These are phyloP conservation scores for Clarias pachynema DNA, from an alignment of 2,797 vertebrate species.

Conservation along the genomic window DNA sequence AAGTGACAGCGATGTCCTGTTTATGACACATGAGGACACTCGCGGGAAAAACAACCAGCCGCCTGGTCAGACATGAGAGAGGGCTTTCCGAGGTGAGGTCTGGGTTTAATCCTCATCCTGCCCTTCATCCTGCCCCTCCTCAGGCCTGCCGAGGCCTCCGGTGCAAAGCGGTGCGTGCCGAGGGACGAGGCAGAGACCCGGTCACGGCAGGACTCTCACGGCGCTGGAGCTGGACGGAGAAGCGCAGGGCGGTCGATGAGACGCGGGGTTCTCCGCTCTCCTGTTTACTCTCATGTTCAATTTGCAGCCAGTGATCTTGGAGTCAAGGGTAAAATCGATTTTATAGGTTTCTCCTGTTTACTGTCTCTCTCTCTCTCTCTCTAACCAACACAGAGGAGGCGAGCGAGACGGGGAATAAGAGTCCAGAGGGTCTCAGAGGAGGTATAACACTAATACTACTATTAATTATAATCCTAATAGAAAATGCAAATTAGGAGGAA, in stretches of 20 bases:
- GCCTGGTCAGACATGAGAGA: conserved; percentile 53
- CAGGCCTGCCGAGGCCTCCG: conserved; percentile 2
- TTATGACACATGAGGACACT: conserved; percentile 72
- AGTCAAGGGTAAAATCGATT: conserved; percentile 17
- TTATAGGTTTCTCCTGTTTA: conserved; percentile 11
- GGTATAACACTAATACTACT: neutral
- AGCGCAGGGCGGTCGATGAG: conserved; percentile 16
- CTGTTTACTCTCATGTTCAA: conserved; percentile 22
- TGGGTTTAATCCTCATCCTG: conserved; percentile 22
- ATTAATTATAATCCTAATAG: neutral
- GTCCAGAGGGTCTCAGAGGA: too few species aligned
- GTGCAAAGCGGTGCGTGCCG: too few species aligned
- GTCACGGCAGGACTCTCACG: neutral
- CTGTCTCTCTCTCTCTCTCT: neutral
- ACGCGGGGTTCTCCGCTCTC: neutral
- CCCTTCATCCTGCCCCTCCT: neutral
- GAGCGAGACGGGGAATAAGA: neutral
- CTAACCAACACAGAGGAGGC: neutral
- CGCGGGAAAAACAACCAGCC: neutral
- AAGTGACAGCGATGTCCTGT: conserved; percentile 75
- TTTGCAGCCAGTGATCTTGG: conserved; percentile 6
- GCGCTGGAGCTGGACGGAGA: neutral
- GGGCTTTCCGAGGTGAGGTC: conserved; percentile 28
- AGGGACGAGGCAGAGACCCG: neutral
- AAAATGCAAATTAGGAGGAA: too few species aligned